These are phyloP conservation scores for Lepisosteus oculatus DNA, from an alignment of 2,113 vertebrate genomes.

Conservation along the genomic window DNA sequence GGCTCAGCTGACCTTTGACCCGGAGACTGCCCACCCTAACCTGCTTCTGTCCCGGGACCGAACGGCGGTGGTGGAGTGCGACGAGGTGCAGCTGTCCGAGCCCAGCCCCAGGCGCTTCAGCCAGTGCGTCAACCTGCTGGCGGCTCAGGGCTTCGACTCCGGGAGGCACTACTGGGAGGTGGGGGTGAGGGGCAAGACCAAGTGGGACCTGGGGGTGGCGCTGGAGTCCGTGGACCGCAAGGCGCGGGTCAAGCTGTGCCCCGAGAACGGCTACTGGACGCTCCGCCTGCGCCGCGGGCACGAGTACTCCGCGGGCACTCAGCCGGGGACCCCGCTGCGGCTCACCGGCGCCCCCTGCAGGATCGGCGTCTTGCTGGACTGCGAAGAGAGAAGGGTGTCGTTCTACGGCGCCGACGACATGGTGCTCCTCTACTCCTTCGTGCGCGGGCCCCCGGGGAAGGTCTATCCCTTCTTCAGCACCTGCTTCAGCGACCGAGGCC, in stretches of 20 bases:
- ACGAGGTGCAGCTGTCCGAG: constrained; percentile 16
- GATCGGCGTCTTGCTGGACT: constrained; percentile 74
- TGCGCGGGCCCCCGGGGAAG: constrained; percentile 50
- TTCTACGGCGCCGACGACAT: constrained; percentile 75
- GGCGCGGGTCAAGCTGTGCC: constrained; percentile 68
- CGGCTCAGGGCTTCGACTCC: constrained; percentile 55
- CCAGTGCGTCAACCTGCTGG: constrained; percentile 76
- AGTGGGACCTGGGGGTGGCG: constrained; percentile 82
- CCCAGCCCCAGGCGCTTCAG: constrained; percentile 64
- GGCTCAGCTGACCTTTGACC: constrained; percentile 67
- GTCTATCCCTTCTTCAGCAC: constrained; percentile 82
- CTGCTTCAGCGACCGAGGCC: constrained; percentile 61
- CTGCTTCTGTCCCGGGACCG: constrained; percentile 69
- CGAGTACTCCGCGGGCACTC: constrained; percentile 65
- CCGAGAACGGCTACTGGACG: constrained; percentile 75
- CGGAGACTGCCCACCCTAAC: constrained; percentile 74
- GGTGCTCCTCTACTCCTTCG: constrained; percentile 73
- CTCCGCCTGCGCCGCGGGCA: constrained; percentile 66
- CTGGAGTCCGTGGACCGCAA: constrained; percentile 61
- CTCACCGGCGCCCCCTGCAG: constrained; percentile 38
- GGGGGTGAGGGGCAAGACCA: constrained; percentile 71
- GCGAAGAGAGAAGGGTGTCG: constrained; percentile 61
- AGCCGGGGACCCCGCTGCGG: constrained; percentile 66
- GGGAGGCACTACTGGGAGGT: constrained; percentile 84
- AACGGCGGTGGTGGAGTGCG: constrained; percentile 64